A percentile compares a stretch with the other conserved stretches of the same genome.
Evolutionary conservation across 1,140 invertebrate species (phyloP).

Genomic region (Meloidogyne hapla): DNA sequence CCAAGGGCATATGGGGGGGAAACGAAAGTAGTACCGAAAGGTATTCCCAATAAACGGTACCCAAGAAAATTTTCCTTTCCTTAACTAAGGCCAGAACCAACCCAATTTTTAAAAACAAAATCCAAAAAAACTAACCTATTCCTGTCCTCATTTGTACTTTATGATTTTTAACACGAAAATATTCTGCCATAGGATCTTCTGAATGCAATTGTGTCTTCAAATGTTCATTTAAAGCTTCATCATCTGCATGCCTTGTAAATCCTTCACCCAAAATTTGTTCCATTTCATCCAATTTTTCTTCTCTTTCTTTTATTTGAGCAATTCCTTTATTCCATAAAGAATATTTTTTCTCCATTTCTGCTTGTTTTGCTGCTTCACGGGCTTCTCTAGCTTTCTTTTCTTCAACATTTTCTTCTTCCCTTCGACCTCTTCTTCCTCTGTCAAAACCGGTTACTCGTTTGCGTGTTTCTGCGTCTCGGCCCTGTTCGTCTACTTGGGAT

Average conservation of each 20-base stretch:
- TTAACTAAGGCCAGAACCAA: too few species aligned
- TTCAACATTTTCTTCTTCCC: constrained; percentile 26
- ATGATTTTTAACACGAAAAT: constrained; percentile 35
- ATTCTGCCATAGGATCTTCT: constrained; percentile 54
- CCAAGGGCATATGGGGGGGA: too few species aligned
- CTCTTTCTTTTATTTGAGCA: constrained; percentile 44
- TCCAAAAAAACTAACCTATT: constrained; percentile 38
- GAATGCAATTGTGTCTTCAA: constrained; percentile 45
- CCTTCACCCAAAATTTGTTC: constrained; percentile 47
- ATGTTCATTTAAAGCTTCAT: constrained; percentile 56
- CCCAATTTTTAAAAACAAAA: too few species aligned
- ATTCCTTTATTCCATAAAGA: constrained; percentile 45
- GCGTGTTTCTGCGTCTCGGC: constrained; percentile 39
- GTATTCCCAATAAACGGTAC: too few species aligned
- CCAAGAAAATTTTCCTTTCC: too few species aligned
- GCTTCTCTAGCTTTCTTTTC: constrained; percentile 46
- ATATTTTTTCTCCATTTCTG: constrained; percentile 52
- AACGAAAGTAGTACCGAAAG: too few species aligned
- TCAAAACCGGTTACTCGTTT: constrained; percentile 39
- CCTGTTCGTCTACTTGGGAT: constrained; percentile 21
- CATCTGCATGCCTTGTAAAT: constrained; percentile 53
- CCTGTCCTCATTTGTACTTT: constrained; percentile 52
- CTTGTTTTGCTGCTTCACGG: constrained; percentile 49
- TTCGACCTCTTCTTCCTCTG: constrained; percentile 8
- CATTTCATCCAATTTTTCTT: constrained; percentile 53